Base-by-base conservation (phyloP, 2,113 vertebrate genomes). In the Cottus gobio region DNA sequence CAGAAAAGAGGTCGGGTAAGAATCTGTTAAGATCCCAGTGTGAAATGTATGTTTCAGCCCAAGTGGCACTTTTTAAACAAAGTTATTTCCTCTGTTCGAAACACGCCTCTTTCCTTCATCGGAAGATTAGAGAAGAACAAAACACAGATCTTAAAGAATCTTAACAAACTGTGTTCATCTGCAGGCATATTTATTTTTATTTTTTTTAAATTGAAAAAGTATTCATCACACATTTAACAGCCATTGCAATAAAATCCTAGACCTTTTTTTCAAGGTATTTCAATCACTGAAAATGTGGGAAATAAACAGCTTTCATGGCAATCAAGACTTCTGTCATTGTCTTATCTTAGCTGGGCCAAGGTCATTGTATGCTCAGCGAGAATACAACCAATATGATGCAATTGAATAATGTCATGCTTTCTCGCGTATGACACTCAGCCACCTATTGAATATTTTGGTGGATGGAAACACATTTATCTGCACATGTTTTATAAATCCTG, bases 241-340 rank as follows among this genome's bases (percentile, higher is more conserved):
- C 31, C 15, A 46, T 7, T 8, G 37, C 50, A 57, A 24, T 76
- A 39, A 42, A 16, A 28, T 73, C 28, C 28, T 36, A 10, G 12
- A 4, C n/a, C 1, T 42, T 42, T 3, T 2, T 76, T 28, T 39
- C 18, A 31, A 48, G 15, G 8, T 48, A 15, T 31, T 57, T 48
- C 3, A 57, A 63, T 61, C 37, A 39, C 20, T 44, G 16, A 60
- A 20, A 30, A 60, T 50, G 65, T 57, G 48, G 52, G 42, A 48
- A 66, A 74, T 31, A 31, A 46, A 37, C n/a, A 62, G 30, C n/a
- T 64, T 63, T 57, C 9, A 31, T 22, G 2, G 37, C 46, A 18
- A 46, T 73, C 24, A 56, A 44, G 65, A 75, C 71, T 52, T 57
- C 28, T 73, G 79, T 58, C 74, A 65, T 56, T 69, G 48, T 82